Percentiles rank a stretch among this genome's conserved stretches.
These are phyloP conservation scores for Patella caerulea DNA, from an alignment of 2,888 invertebrate species.

Conservation along the genomic window DNA sequence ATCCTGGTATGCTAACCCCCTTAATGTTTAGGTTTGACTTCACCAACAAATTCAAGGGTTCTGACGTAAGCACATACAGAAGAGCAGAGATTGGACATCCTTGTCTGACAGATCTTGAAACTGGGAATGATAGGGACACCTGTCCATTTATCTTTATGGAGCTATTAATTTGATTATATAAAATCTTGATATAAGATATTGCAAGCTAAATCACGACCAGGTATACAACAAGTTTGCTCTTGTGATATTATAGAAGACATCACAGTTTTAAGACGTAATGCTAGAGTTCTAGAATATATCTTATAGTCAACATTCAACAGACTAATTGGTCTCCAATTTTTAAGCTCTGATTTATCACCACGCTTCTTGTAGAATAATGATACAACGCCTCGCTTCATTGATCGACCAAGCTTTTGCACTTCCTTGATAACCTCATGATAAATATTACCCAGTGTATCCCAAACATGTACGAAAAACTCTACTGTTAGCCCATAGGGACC, in stretches of 20 bases:
- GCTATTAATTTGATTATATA: constrained; percentile 37
- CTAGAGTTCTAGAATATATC: constrained; percentile 39
- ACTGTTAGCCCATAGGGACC: constrained; percentile 40
- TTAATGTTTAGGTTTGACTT: neutral
- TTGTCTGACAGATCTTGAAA: neutral
- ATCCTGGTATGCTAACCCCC: neutral
- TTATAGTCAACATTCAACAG: constrained; percentile 44
- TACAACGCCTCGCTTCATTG: constrained; percentile 26
- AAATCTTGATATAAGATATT: constrained; percentile 42
- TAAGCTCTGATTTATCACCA: constrained; percentile 28
- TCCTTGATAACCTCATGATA: constrained; percentile 28
- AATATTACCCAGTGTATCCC: constrained; percentile 25
- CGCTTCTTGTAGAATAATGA: constrained; percentile 41
- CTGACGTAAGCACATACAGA: neutral
- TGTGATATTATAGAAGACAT: constrained; percentile 32
- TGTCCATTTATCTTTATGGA: constrained; percentile 37
- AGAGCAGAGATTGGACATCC: neutral
- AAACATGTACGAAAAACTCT: constrained; percentile 37
- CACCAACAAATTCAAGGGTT: neutral
- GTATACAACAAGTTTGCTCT: constrained; percentile 44
- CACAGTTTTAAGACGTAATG: constrained; percentile 34
- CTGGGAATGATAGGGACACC: constrained; percentile 26
- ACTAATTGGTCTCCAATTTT: constrained; percentile 45
- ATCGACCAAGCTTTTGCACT: constrained; percentile 22
- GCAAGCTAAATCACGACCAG: constrained; percentile 42